These are phyloP conservation scores for Erebia ligea DNA, from an alignment of 2,888 invertebrate species.

Conservation along the genomic window DNA sequence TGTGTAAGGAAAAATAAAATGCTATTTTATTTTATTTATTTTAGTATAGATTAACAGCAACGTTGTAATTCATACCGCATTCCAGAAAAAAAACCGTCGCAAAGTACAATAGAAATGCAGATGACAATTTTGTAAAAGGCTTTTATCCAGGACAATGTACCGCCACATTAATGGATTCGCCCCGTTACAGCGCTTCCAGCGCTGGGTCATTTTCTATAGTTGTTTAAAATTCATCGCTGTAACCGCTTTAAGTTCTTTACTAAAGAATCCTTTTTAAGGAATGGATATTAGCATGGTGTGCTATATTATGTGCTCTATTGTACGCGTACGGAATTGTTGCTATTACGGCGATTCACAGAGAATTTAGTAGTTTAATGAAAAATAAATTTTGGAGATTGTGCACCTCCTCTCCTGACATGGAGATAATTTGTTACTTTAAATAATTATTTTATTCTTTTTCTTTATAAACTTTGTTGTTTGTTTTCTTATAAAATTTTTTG, in stretches of 20 bases:
- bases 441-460: too few species aligned
- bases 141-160: constrained; percentile 30
- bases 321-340: constrained; percentile 8
- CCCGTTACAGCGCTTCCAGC: constrained; percentile 20
- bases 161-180: constrained; percentile 29
- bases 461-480: too few species aligned
- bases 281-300: constrained; percentile 8
- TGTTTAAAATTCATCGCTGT: constrained; percentile 21
- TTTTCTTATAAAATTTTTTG: too few species aligned
- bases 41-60: not conserved
- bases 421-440: not conserved
- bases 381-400: constrained; percentile 3
- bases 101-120: constrained; percentile 20
- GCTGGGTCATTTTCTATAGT: constrained; percentile 14
- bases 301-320: not conserved
- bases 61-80: not conserved
- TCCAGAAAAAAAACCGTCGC: constrained; percentile 1
- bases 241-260: constrained; percentile 14
- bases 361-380: constrained; percentile 6
- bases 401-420: not conserved
- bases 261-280: constrained; percentile 13
- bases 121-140: constrained; percentile 27
- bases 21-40: too few species aligned
- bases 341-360: not conserved
- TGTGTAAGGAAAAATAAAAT: too few species aligned